These are phyloP conservation scores for Trachymyrmex cornetzi DNA, from an alignment of 1,140 invertebrate genomes.

Conservation along the genomic window DNA sequence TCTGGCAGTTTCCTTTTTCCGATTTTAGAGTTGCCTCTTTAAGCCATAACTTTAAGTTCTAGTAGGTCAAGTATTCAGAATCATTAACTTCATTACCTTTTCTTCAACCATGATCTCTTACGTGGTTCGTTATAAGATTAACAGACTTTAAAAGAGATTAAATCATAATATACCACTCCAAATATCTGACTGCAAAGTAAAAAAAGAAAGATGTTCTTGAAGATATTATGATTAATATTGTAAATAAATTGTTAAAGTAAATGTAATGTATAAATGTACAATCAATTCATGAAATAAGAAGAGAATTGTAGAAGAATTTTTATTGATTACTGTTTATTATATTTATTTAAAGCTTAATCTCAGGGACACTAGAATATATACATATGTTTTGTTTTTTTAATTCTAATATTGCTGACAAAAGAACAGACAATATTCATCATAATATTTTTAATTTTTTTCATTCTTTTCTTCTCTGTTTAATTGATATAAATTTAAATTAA, in stretches of 20 bases:
- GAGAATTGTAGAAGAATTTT: background rate
- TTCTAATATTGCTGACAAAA: background rate
- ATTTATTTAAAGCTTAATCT: background rate
- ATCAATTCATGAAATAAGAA: no score
- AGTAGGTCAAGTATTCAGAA: constrained; percentile 31
- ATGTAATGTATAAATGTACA: background rate
- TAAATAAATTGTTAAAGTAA: background rate
- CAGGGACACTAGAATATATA: background rate
- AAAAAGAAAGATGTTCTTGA: background rate
- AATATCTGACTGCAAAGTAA: background rate
- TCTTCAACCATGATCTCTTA: background rate
- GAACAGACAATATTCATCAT: background rate
- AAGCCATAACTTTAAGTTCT: constrained; percentile 24
- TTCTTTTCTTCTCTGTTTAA: background rate
- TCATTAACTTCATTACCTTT: constrained; percentile 31
- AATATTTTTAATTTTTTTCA: background rate
- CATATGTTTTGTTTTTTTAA: background rate
- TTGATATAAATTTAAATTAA: background rate
- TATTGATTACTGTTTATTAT: background rate
- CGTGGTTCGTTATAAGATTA: background rate
- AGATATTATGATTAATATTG: background rate
- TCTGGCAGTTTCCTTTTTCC: background rate
- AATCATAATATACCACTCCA: background rate
- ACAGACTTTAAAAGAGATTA: background rate
- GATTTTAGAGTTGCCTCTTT: constrained; percentile 4